Conservation (phyloP, 2,888 invertebrate species). For the Ferrisia virgata region DNA sequence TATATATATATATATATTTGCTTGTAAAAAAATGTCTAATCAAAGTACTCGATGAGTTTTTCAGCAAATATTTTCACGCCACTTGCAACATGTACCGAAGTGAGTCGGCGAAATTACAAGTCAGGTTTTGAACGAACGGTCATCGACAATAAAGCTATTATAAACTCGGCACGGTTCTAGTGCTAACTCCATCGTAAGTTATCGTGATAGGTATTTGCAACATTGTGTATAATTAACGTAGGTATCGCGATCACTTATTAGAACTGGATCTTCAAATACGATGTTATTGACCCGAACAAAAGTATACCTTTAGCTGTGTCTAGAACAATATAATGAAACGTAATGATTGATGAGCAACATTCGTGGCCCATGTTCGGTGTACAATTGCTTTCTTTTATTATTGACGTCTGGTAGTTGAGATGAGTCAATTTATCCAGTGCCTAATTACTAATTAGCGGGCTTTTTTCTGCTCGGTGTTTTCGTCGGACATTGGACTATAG, state of each 20-base stretch:
- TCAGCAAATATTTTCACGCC: background rate
- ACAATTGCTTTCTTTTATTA: background rate
- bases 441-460: conserved; percentile 1
- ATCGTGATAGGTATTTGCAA: too few relatives aligned
- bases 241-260: background rate
- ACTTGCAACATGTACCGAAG: background rate
- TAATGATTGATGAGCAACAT: background rate
- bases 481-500: background rate
- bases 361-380: background rate
- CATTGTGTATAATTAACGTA: background rate
- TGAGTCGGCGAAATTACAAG: background rate
- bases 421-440: background rate
- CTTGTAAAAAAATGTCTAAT: background rate
- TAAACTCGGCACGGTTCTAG: background rate
- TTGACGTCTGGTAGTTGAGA: background rate
- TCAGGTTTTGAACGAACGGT: background rate
- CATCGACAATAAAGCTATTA: background rate
- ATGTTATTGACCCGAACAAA: background rate
- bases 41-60: background rate
- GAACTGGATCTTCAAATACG: background rate
- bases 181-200: background rate
- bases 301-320: too few relatives aligned
- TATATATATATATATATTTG: too few relatives aligned
- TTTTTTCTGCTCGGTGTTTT: background rate
- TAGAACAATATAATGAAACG: background rate